A percentile compares a stretch with the other conserved stretches of the same genome.
Evolutionary conservation across 2,888 invertebrate species (phyloP).

Genomic region (Cyaniris semiargus): DNA sequence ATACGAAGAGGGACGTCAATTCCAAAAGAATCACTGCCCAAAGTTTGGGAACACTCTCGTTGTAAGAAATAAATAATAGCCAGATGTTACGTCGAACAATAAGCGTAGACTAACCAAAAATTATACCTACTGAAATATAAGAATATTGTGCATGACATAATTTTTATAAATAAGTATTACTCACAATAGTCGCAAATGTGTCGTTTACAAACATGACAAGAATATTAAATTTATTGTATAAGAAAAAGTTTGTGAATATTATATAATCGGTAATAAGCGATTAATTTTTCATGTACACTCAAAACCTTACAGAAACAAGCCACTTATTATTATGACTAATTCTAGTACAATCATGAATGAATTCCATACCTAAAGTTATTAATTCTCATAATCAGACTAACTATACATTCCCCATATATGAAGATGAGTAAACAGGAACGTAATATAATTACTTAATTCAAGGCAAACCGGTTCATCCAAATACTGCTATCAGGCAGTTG

Average conservation of each 20-base stretch:
- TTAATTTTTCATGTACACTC: background rate
- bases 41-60: background rate
- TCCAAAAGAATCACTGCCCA: background rate
- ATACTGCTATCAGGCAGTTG: background rate
- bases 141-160: conserved; percentile 11
- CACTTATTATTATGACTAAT: background rate
- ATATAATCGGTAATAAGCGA: background rate
- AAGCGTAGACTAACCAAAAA: background rate
- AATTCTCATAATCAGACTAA: background rate
- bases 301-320: background rate
- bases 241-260: background rate
- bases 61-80: background rate
- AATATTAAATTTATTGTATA: background rate
- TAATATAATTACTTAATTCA: conserved; percentile 4
- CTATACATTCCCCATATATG: background rate
- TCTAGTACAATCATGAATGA: background rate
- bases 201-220: background rate
- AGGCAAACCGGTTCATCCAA: conserved; percentile 2
- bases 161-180: conserved; percentile 13
- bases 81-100: background rate
- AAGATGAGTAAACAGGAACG: conserved; percentile 4
- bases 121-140: background rate
- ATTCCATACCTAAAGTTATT: background rate
- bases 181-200: background rate
- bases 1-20: background rate